Evolutionary conservation across 2,888 invertebrate species (phyloP), one percentile per base, ranked within the genome.

Genomic region (Hofmannophila pseudospretella): DNA sequence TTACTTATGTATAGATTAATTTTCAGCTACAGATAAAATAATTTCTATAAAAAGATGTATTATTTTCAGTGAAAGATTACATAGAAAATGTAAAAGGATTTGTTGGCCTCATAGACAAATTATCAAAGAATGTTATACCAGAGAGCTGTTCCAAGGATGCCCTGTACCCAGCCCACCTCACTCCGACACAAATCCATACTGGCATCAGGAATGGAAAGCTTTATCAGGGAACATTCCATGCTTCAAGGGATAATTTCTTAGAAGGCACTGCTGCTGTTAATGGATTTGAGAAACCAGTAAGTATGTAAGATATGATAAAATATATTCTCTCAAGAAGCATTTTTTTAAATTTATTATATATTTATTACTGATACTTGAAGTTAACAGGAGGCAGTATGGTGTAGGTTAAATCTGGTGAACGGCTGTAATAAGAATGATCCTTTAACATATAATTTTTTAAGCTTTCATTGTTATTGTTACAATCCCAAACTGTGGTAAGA

Each of bases 211-310:
- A 88, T 43, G 95, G 95, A 1, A 90, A 88, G 48, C 79, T 94
- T 3, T 67, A 92, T 26, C 96, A 95, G 66, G 98, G 97, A 0
- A 90, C 92, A 0, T 96, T 94, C 63, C 88, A 91, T 61, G 95
- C 97, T 0, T 97, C 96, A 0, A 88, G 96, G 34, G 97, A 98
- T 60, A 99, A 99, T 75, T 98, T 95, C 67, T 85, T 98, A 8
- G 99, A 99, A 77, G 99, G 96, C 7, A 91, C 89, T 43, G 96
- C 96, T 5, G 92, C 90, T 67, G 92, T 96, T 1, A 94, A 94
- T 58, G 90, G 91, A 8, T 90, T 90, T 65, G 94, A 96, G 20
- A 93, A 94, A 75, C 89, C 92, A 64, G 95, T 96, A 84, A 88
- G 89, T 78, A 12, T 11, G 11, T n/a, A 7, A 23, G 4, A 8